These are phyloP conservation scores for Idaea biselata DNA, from an alignment of 2,888 invertebrate genomes.

Conservation along the genomic window DNA sequence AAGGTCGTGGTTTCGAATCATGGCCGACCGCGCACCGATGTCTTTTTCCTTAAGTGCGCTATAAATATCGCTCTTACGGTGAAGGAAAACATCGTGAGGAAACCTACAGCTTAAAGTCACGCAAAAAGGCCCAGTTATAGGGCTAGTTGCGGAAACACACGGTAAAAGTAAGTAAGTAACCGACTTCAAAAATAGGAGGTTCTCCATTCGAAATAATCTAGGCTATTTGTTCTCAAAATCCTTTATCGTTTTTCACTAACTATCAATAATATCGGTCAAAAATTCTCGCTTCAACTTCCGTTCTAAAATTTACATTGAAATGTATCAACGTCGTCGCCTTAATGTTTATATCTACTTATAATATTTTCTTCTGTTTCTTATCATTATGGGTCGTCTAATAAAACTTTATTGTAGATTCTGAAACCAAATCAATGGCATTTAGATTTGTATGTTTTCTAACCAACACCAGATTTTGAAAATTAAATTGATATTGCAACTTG, in stretches of 20 bases:
- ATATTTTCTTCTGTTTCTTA: constrained; percentile 1
- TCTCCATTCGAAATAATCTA: no score
- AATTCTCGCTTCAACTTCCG: not conserved
- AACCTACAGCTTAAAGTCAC: no score
- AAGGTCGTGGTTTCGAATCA: no score
- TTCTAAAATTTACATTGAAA: not conserved
- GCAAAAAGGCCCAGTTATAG: no score
- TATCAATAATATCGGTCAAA: not conserved
- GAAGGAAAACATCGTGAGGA: no score
- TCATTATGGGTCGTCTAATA: not conserved
- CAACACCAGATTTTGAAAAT: not conserved
- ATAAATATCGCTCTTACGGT: no score
- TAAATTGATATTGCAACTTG: not conserved
- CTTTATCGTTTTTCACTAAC: not conserved
- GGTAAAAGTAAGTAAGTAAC: no score
- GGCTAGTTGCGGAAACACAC: no score
- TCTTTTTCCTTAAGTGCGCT: no score
- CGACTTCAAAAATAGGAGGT: no score
- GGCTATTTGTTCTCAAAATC: no score
- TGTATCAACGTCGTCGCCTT: not conserved
- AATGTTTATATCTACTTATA: not conserved
- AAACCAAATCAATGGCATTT: not conserved
- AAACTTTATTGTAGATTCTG: not conserved
- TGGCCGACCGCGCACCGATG: no score
- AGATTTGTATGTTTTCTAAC: not conserved